phyloP scores from a whole-genome alignment of 2,888 invertebrate species.

The Junonia oenone region DNA sequence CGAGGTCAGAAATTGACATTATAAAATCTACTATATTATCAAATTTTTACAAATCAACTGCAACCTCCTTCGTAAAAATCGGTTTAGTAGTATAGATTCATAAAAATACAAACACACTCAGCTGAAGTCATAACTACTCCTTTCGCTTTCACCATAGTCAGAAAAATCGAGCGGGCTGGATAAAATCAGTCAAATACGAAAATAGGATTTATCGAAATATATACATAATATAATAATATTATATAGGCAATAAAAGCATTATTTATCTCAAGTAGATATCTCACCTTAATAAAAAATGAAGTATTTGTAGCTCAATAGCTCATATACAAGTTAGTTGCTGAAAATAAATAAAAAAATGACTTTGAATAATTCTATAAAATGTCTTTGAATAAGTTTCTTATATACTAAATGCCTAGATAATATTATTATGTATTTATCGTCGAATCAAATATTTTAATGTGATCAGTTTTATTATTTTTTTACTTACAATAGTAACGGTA shows the following conservation, averaged over 20 bases:
- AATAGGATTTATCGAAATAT: neutral
- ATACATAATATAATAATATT: slow-evolving; percentile 9
- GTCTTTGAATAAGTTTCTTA: slow-evolving; percentile 1
- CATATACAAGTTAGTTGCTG: slow-evolving; percentile 41
- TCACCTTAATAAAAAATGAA: slow-evolving; percentile 25
- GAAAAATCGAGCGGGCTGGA: no score
- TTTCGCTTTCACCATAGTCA: no score
- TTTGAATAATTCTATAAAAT: slow-evolving; percentile 10
- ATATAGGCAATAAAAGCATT: slow-evolving; percentile 9
- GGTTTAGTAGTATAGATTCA: no score
- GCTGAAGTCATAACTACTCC: no score
- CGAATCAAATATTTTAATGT: no score
- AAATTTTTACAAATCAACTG: no score
- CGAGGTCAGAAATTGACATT: no score
- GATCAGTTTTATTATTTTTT: neutral
- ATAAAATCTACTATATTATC: no score
- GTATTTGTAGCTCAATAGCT: slow-evolving; percentile 19
- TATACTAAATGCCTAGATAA: slow-evolving; percentile 14
- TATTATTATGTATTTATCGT: slow-evolving; percentile 1
- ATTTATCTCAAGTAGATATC: slow-evolving; percentile 8
- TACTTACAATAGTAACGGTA: slow-evolving; percentile 65
- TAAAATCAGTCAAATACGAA: neutral
- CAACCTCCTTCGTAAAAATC: no score
- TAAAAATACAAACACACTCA: no score
- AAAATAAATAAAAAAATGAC: slow-evolving; percentile 40